A percentile compares a stretch with the other conserved stretches of the same genome.
phyloP scores from a whole-genome alignment of 2,113 vertebrate genomes.

The Ophthalmolycus amberensis region DNA sequence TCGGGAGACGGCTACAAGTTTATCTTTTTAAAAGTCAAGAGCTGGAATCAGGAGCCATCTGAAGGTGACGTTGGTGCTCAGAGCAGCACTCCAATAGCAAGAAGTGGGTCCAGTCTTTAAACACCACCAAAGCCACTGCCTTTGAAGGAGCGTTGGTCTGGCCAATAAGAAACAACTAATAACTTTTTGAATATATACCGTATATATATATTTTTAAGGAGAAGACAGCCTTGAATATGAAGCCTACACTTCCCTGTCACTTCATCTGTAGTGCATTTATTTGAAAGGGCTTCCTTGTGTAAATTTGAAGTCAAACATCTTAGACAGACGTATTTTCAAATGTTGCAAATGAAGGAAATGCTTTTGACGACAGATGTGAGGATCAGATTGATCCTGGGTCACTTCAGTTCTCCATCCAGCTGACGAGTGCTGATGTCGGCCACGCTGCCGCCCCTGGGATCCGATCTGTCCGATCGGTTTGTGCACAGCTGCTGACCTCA shows the following conservation, averaged over 20 bases:
- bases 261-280: not conserved
- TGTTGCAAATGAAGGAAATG: not conserved
- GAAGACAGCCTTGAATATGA: not conserved
- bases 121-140: not conserved
- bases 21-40: not conserved
- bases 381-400: conserved; percentile 32
- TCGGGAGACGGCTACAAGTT: not conserved
- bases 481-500: conserved; percentile 60
- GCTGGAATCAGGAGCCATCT: not conserved
- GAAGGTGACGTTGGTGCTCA: not conserved
- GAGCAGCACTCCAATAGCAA: not conserved
- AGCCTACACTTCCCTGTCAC: not conserved
- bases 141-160: not conserved
- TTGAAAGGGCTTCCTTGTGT: fast-evolving
- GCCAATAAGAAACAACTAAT: no score
- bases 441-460: not conserved
- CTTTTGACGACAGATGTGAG: not conserved
- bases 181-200: no score
- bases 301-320: no score
- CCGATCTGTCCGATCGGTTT: conserved; percentile 44
- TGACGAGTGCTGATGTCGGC: conserved; percentile 50
- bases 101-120: not conserved
- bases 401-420: conserved; percentile 23
- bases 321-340: not conserved
- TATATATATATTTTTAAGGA: not conserved